Base-by-base conservation (phyloP, 2,797 vertebrate genomes). In the Acanthopagrus latus region DNA sequence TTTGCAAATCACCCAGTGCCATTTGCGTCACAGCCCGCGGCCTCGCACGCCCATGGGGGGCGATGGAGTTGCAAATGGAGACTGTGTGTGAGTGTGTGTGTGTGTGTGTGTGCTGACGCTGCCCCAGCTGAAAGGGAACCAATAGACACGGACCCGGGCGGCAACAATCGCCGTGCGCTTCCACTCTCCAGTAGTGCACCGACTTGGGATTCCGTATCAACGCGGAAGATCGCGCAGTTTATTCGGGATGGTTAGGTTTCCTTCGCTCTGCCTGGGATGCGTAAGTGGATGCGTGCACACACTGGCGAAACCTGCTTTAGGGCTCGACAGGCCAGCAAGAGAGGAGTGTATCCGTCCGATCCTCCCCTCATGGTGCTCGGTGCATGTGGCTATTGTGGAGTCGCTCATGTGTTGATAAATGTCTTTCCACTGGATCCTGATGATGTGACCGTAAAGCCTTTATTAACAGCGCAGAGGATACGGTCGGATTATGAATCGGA, bases 11-110 rank as follows among this genome's bases (percentile, higher is more conserved):
- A 90, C 88, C 89, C 90, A 82, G 92, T 94, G 91, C 89, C 90
- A 88, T 94, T 95, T 94, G 94, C 94, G 94, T 94, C 93, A 94
- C 92, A 85, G 90, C 91, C 92, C 90, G 89, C 91, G 92, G 93
- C 91, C 91, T 94, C 89, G 89, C 85, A 94, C 90, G 92, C 90
- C 93, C 93, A 92, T 90, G 91, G 92, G 93, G 91, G 91, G 92
- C 90, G 92, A 94, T 92, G 94, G 91, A 92, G 93, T 92, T 92
- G 92, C 93, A 93, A 94, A 93, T 93, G 93, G 92, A 92, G 92
- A 90, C 86, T 74, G 85, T 82, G 87, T 83, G 89, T 84, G 75
- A 50, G 62, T 64, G 71, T 74, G 63, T 64, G 63, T 69, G 62
- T 64, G 63, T 69, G 62, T 64, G 79, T 80, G 85, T 84, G 85